A percentile compares a stretch with the other conserved stretches of the same genome.
Conservation (phyloP, 2,797 vertebrate species). For the Hephaestus fuliginosus region DNA sequence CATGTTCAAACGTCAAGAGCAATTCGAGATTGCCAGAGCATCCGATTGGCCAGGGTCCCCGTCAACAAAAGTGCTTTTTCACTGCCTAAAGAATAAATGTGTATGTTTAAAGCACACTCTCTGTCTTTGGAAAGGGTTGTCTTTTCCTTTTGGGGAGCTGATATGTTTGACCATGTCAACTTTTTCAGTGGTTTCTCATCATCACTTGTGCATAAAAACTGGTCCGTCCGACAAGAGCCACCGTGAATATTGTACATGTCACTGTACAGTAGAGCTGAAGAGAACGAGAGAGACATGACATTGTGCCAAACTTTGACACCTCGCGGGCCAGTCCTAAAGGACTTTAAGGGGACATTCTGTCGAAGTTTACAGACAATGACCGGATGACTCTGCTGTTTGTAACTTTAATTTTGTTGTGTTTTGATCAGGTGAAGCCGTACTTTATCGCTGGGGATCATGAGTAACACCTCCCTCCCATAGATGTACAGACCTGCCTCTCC, state of each 20-base stretch:
- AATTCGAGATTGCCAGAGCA: constrained; percentile 86
- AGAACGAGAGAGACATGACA: constrained; percentile 67
- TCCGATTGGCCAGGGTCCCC: constrained; percentile 84
- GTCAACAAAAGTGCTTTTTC: constrained; percentile 96
- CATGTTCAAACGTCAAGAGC: constrained; percentile 88
- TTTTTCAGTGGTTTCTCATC: constrained; percentile 93
- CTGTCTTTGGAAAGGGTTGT: constrained; percentile 79
- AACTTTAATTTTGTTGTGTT: constrained; percentile 82
- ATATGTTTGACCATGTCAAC: constrained; percentile 90
- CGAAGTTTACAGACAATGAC: constrained; percentile 78
- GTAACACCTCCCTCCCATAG: constrained; percentile 82
- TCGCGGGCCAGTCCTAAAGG: constrained; percentile 74
- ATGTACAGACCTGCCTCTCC: constrained; percentile 88
- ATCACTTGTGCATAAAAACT: constrained; percentile 89
- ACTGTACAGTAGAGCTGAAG: constrained; percentile 62
- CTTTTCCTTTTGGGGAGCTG: constrained; percentile 90
- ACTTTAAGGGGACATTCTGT: constrained; percentile 76
- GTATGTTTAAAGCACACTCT: constrained; percentile 95
- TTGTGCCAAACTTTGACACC: constrained; percentile 87
- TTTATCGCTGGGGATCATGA: constrained; percentile 81
- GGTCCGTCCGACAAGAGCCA: constrained; percentile 83
- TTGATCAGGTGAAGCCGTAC: constrained; percentile 82
- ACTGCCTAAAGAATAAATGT: constrained; percentile 97
- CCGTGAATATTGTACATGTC: constrained; percentile 66
- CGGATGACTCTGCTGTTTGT: constrained; percentile 81